Evolutionary conservation across 2,888 invertebrate species (phyloP), one percentile per base, ranked within the genome.

Genomic region (Fragum whitleyi): DNA sequence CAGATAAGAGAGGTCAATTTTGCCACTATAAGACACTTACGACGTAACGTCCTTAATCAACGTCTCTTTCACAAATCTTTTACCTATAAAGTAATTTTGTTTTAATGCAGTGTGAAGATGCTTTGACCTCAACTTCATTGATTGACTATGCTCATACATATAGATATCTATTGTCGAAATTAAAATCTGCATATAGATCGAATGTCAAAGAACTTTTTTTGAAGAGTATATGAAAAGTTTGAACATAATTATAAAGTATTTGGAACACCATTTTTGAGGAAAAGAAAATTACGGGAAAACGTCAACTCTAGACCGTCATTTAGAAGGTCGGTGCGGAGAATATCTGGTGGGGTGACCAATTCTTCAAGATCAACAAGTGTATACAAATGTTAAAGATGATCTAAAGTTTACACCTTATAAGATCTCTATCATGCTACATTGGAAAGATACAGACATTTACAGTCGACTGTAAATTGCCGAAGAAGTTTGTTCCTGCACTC

Each of bases 391-490:
- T 71, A 26, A 61, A 32, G 26, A 53, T 57, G 77, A 77, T 21
- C 65, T 77, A 47, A 65, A 65, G 21, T 28, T 65, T 1, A 42
- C n/a, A 2, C 57, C 72, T 29, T 77, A 71, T 28, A 77, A 21
- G 11, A 61, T 77, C 6, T 77, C 70, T 1, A 62, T 70, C 6
- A 70, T 70, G 77, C 77, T 71, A 57, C 77, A 61, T 28, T 42
- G 42, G 21, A 77, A n/a, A 42, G 55, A 71, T 9, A 26, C 36
- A 3, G 77, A 77, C 39, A 62, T 77, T 62, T 9, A 19, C 23
- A 47, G 29, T 39, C 21, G n/a, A n/a, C n/a, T n/a, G 23, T n/a
- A 28, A 28, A 65, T 65, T 67, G 74, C 65, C 2, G 14, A 62
- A 62, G 19, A 62, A 62, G 21, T 36, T 62, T 62, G 62, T 62